Evolutionary conservation across 2,797 vertebrate genomes (phyloP), one percentile per base, ranked within the genome.

Genomic region (Sphenopsis melanotis): DNA sequence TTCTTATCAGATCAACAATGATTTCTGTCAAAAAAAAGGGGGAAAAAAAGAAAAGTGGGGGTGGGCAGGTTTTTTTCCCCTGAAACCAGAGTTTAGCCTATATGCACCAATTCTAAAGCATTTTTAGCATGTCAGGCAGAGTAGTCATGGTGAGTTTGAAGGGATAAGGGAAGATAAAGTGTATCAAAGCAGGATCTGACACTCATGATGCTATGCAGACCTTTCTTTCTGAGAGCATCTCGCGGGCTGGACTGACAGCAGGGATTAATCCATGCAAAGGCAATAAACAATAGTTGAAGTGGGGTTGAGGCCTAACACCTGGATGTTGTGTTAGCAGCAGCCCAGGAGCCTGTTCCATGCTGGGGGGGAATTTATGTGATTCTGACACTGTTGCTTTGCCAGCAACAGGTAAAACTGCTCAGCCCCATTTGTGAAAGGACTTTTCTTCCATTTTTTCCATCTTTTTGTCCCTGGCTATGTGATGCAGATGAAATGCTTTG

Each of bases 181-280:
- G 94, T 96, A 97, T 97, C 97, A 97, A 98, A 97, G 97, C 94
- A 94, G 89, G 89, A 97, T 97, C 89, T 96, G 97, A 98, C 98
- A 97, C 95, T 80, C 29, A 52, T 97, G 97, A 98, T 96, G 97
- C 96, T 97, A 91, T n/a, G 96, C 97, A 97, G 98, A 97, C 97
- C 96, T 96, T 97, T 97, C 95, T 97, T 78, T 96, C 94, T 78
- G 66, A 97, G 96, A 97, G 95, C 97, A 97, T 97, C 98, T 97
- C 82, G 42, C 83, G 13, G 96, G 63, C 89, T 47, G 91, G 95
- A 97, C 79, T 97, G 98, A 97, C 98, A 97, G 97, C 95, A 94
- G 92, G 97, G 97, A 98, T 98, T 98, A 97, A 97, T 93, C 97
- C 96, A 22, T 85, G 69, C 97, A 97, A 97, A 94, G 96, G 94